Evolutionary conservation across 1,140 invertebrate genomes (phyloP), one percentile per base, ranked within the genome.

Genomic region (Probaryconus sp.): DNA sequence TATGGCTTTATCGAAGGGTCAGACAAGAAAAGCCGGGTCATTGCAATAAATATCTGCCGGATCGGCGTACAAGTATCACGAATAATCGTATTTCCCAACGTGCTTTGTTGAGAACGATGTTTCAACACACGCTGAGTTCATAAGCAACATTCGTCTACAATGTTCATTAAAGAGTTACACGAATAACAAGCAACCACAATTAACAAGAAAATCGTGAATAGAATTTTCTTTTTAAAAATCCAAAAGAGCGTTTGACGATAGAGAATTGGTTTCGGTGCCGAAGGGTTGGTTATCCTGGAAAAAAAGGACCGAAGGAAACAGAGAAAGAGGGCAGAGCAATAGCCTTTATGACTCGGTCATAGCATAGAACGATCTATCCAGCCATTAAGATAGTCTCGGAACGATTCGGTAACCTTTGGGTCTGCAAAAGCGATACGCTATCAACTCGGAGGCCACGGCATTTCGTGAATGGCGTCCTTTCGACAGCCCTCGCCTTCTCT

Each of bases 381-480:
- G 69, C 87, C 83, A 86, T 88, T 88, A 87, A 88, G 87, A 88
- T 88, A 88, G 87, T 88, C 87, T 87, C 77, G 80, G 77, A 87
- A 88, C 85, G 87, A 87, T 88, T 88, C 86, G 82, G 85, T 87
- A 87, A 88, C 87, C 87, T 88, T 85, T 88, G 84, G 85, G 81
- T 86, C 82, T 82, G 81, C 83, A 77, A 87, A 87, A 87, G 81
- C 85, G 84, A 88, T 88, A 87, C 84, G 83, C 81, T 87, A 87
- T 88, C 85, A 81, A 87, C 79, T 87, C 38, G 67, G 79, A 75
- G 81, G 76, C 80, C 73, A 82, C 79, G 82, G 78, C 76, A 76
- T 85, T 86, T 85, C 79, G 80, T 81, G 79, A 84, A 82, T 79
- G 76, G 76, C 53, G 51, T 69, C 74, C 63, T 75, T 73, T 76